These are phyloP conservation scores for Distichodus sexfasciatus DNA, from an alignment of 2,797 vertebrate species.

Conservation along the genomic window DNA sequence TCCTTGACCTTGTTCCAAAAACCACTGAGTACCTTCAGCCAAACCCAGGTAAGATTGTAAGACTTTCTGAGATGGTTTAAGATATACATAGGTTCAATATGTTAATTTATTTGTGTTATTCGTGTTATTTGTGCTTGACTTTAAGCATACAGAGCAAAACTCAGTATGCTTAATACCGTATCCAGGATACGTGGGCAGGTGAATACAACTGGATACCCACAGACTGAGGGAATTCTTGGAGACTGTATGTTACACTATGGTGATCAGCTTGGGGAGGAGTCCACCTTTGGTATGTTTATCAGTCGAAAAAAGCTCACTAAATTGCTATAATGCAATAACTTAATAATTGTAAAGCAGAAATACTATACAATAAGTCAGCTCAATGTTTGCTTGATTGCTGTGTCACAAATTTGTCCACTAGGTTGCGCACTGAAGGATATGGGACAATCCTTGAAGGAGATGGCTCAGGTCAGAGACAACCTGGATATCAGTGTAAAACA, in stretches of 20 bases:
- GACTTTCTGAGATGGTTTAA: background rate
- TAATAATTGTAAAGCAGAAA: background rate
- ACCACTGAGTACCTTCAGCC: constrained; percentile 84
- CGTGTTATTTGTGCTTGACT: background rate
- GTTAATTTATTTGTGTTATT: background rate
- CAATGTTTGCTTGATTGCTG: background rate
- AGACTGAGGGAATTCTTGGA: constrained; percentile 82
- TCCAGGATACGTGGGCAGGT: constrained; percentile 82
- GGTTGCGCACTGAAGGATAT: constrained; percentile 76
- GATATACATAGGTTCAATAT: background rate
- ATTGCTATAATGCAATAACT: no score
- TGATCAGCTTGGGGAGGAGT: constrained; percentile 77
- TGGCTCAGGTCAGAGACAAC: constrained; percentile 80
- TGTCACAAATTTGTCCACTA: constrained; percentile 17
- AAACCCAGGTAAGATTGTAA: constrained; percentile 77
- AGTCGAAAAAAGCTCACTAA: no score
- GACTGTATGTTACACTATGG: constrained; percentile 83
- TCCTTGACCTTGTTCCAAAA: constrained; percentile 80
- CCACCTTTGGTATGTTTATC: constrained; percentile 76
- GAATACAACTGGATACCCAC: constrained; percentile 80
- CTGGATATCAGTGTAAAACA: constrained; percentile 82
- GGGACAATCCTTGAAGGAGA: constrained; percentile 81
- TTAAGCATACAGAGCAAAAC: constrained; percentile 80
- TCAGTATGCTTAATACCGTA: constrained; percentile 82
- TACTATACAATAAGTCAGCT: background rate